Percentiles rank a stretch among this genome's conserved stretches.
phyloP scores from a whole-genome alignment of 2,888 invertebrate species.

The Thysanoteuthis rhombus region DNA sequence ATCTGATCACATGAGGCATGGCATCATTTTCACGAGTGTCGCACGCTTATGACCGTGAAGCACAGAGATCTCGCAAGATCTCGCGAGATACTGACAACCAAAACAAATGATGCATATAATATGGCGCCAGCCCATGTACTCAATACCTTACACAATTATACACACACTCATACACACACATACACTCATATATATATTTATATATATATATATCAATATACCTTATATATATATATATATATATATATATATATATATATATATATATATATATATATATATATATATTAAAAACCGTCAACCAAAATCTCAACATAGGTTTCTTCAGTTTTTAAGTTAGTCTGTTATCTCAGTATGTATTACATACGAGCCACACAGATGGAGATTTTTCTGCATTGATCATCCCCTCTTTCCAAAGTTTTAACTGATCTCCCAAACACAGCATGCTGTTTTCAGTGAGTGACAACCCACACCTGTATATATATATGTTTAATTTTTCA shows the following conservation, averaged over 20 bases:
- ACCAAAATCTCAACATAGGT: too few species aligned
- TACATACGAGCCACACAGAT: too few species aligned
- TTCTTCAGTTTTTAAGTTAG: too few species aligned
- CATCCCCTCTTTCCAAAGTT: too few species aligned
- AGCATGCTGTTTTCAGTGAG: too few species aligned
- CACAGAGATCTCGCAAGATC: background rate
- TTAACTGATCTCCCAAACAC: too few species aligned
- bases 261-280: background rate
- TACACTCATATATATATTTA: background rate
- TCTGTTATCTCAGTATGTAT: too few species aligned
- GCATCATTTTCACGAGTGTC: background rate
- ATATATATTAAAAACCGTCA: too few species aligned
- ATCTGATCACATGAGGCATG: conserved; percentile 12
- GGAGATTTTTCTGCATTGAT: too few species aligned
- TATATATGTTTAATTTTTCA: too few species aligned
- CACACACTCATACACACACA: background rate
- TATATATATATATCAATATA: background rate
- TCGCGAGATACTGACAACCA: background rate
- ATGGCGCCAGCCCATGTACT: background rate
- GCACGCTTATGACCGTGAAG: background rate
- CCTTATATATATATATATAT: background rate
- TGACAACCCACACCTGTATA: too few species aligned
- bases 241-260: background rate
- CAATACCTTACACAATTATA: background rate
- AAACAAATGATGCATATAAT: background rate